Conservation (phyloP, 2,113 vertebrate genomes). For the Acinonyx jubatus region DNA sequence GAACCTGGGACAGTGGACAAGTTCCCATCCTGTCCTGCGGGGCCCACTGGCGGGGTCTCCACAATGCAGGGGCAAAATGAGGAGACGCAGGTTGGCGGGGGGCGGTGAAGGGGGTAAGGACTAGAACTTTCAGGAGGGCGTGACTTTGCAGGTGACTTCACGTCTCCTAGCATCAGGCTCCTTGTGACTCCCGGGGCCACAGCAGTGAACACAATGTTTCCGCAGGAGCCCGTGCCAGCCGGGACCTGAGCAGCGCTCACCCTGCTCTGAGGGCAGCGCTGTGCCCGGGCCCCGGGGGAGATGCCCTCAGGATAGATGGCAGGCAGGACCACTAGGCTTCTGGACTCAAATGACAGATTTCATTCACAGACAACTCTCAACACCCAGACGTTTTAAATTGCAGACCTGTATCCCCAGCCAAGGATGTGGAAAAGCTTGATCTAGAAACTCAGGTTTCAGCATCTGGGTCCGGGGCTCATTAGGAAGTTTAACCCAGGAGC, state of each 20-base stretch:
- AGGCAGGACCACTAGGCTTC: background rate
- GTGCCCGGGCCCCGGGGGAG: fast-evolving
- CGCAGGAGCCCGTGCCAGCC: fast-evolving
- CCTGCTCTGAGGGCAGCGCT: background rate
- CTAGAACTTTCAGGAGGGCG: fast-evolving
- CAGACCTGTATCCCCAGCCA: background rate
- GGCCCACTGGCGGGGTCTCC: fast-evolving
- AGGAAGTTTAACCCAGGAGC: conserved; percentile 55
- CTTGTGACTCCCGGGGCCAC: background rate
- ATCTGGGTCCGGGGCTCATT: background rate
- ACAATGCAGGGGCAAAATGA: too few relatives aligned
- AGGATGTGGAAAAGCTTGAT: background rate
- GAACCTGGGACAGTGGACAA: too few relatives aligned
- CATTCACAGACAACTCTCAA: background rate
- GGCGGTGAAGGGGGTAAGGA: background rate
- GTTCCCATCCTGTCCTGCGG: too few relatives aligned
- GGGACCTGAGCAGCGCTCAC: background rate
- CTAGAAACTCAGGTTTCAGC: conserved; percentile 58
- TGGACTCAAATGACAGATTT: background rate
- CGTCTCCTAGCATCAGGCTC: background rate
- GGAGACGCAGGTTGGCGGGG: background rate
- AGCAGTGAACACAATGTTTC: background rate
- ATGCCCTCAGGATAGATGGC: background rate
- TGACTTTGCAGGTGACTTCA: background rate
- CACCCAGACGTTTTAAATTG: background rate